Evolutionary conservation across 2,797 vertebrate genomes (phyloP), one percentile per base, ranked within the genome.

Genomic region (Dallia pectoralis): DNA sequence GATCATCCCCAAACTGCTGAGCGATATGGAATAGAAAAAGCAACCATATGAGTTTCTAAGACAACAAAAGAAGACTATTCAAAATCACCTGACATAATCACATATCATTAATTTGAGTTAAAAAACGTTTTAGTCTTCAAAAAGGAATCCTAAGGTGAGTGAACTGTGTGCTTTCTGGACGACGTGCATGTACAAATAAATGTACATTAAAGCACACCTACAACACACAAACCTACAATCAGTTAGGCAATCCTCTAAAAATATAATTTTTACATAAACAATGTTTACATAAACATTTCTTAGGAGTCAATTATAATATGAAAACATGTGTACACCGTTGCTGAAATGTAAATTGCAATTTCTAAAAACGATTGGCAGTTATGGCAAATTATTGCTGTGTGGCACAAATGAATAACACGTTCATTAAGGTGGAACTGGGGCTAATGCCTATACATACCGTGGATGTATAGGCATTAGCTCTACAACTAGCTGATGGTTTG

Each of bases 401-500:
- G 51, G n/a, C 6, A n/a, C n/a, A 56, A n/a, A 25, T 59, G 53
- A 59, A 25, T 27, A 27, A 59, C 19, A 7, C 2, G 7, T 53
- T 11, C 1, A n/a, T 22, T 49, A 3, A 0, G 7, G 7, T 0
- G 3, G 12, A 16, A 16, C 6, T 0, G 7, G 7, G 51, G n/a
- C n/a, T 56, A 11, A 44, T 30, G 30, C 8, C 27, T 29, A 4
- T 6, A 63, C 61, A 30, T 27, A 30, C 4, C 27, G 27, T 5
- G 59, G 9, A 62, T 63, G 27, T 64, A 64, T 64, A 19, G 53
- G n/a, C n/a, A n/a, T n/a, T n/a, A n/a, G n/a, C n/a, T n/a, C n/a
- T n/a, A n/a, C 25, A 59, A 4, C 22, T 59, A 33, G 14, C 61
- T 29, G 32, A 14, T 22, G 14, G 25, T 9, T 33, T 30, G 3